phyloP scores from a whole-genome alignment of 2,888 invertebrate species.

The Laothoe populi region DNA sequence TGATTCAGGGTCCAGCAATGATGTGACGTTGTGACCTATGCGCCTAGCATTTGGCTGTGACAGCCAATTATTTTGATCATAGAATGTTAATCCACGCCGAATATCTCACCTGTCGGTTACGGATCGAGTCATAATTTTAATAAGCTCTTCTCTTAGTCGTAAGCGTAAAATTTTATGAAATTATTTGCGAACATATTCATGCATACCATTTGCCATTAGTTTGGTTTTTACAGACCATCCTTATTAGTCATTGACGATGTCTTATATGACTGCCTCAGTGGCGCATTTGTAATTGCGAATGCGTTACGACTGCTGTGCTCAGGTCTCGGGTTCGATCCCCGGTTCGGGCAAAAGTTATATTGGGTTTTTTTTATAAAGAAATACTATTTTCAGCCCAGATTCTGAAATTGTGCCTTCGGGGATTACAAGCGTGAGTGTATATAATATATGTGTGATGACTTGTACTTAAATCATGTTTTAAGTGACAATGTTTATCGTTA shows the following conservation, averaged over 20 bases:
- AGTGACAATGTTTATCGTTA: too few species aligned
- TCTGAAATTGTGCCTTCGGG: too few species aligned
- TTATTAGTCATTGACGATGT: not conserved
- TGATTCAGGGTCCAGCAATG: slow-evolving; percentile 61
- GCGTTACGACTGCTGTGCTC: too few species aligned
- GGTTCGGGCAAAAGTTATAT: too few species aligned
- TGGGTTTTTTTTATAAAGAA: too few species aligned
- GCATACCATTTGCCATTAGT: not conserved
- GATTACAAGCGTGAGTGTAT: too few species aligned
- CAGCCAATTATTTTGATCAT: slow-evolving; percentile 70
- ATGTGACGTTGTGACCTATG: slow-evolving; percentile 38
- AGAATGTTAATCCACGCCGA: slow-evolving; percentile 60
- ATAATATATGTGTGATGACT: too few species aligned
- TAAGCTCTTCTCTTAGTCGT: slow-evolving; percentile 27
- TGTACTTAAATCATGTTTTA: not conserved
- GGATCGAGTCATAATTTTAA: slow-evolving; percentile 68
- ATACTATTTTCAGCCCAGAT: too few species aligned
- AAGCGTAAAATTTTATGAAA: not conserved
- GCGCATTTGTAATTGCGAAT: not conserved
- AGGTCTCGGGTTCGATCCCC: too few species aligned
- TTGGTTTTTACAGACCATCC: not conserved
- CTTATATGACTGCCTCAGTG: not conserved
- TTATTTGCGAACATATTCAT: not conserved
- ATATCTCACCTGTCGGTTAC: slow-evolving; percentile 62
- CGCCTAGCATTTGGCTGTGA: slow-evolving; percentile 64